Conservation (phyloP, 2,797 vertebrate species). For the Balearica regulorum region DNA sequence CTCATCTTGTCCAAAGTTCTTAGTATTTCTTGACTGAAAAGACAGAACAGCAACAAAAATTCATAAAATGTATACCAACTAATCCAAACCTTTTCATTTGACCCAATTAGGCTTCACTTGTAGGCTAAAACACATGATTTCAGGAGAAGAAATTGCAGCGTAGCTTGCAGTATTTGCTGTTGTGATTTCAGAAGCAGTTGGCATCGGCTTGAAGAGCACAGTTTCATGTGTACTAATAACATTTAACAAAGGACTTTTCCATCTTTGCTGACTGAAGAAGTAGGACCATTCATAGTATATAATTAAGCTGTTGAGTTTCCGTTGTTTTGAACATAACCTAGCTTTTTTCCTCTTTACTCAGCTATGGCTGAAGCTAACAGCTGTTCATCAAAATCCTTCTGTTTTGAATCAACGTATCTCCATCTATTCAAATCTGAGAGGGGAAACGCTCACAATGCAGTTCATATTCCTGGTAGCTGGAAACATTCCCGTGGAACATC, state of each 20-base stretch:
- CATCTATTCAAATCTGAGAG: constrained; percentile 35
- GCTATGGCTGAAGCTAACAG: constrained; percentile 46
- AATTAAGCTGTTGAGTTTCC: constrained; percentile 51
- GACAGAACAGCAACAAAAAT: not conserved
- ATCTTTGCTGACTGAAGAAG: constrained; percentile 44
- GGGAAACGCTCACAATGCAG: not conserved
- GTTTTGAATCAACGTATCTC: constrained; percentile 44
- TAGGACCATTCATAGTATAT: not conserved
- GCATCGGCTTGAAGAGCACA: not conserved
- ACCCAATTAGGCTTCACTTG: not conserved
- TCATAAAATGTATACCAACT: not conserved
- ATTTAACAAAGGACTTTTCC: constrained; percentile 38
- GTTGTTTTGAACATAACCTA: constrained; percentile 57
- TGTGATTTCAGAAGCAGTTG: constrained; percentile 18
- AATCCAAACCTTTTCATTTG: not conserved
- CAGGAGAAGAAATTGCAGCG: not conserved
- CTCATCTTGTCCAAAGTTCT: not conserved
- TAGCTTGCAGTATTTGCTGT: not conserved
- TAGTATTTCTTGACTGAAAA: not conserved
- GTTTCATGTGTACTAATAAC: constrained; percentile 46
- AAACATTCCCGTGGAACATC: not conserved
- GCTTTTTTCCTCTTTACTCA: constrained; percentile 59
- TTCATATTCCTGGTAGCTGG: not conserved
- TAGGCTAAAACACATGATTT: not conserved
- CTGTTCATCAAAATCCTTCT: constrained; percentile 61